Evolutionary conservation across 2,888 invertebrate genomes (phyloP).

Genomic region (Phanerotoma sp.): DNA sequence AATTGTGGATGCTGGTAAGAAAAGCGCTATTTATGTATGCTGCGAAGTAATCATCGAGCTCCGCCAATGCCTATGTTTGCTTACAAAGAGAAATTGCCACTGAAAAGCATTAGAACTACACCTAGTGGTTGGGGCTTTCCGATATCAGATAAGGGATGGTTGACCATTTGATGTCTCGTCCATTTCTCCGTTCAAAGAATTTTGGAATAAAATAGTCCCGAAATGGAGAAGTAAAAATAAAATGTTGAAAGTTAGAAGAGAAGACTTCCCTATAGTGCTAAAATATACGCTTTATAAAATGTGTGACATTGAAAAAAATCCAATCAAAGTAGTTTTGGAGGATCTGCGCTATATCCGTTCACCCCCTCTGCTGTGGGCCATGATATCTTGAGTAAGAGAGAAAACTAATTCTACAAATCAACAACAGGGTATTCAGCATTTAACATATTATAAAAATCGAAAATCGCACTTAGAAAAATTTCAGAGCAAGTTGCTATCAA

Average conservation of each 20-base stretch:
- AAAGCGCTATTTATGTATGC: conserved; percentile 16
- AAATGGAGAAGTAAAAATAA: conserved; percentile 9
- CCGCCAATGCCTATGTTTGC: conserved; percentile 25
- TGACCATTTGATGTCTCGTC: conserved; percentile 12
- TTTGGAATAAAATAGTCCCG: conserved; percentile 16
- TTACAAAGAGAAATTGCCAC: conserved; percentile 19
- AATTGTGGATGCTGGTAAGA: conserved; percentile 8
- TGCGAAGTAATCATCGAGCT: conserved; percentile 14
- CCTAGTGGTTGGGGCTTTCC: conserved; percentile 15
- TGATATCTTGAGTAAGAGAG: conserved; percentile 10
- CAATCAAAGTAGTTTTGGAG: conserved; percentile 11
- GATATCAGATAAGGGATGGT: conserved; percentile 17
- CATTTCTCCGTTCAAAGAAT: conserved; percentile 15
- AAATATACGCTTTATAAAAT: no score
- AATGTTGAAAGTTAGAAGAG: conserved; percentile 2
- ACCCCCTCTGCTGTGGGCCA: conserved; percentile 12
- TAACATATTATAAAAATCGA: conserved; percentile 7
- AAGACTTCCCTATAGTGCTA: conserved; percentile 9
- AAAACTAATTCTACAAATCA: no score
- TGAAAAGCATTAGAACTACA: conserved; percentile 2
- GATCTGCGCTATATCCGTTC: conserved; percentile 9
- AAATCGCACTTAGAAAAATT: no score
- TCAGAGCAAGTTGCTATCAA: no score
- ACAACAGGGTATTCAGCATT: no score
- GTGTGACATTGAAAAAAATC: conserved; percentile 11